Evolutionary conservation across 1,140 invertebrate species (phyloP).

Genomic region (Venturia canescens): DNA sequence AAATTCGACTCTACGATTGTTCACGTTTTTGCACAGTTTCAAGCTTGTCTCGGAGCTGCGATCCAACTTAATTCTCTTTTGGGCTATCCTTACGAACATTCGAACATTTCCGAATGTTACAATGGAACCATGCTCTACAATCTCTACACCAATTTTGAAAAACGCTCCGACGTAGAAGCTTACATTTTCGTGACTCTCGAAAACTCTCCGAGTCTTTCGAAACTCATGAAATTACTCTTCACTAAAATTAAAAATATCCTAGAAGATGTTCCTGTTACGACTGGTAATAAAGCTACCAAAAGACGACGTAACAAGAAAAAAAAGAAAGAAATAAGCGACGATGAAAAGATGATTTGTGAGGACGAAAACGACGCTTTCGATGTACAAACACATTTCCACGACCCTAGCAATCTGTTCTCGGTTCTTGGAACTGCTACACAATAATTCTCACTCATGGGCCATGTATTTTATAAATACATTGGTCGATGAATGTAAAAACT

Average conservation of each 20-base stretch:
- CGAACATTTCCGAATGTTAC: conserved; percentile 79
- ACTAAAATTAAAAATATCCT: conserved; percentile 34
- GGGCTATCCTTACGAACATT: conserved; percentile 77
- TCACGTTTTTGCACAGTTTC: conserved; percentile 84
- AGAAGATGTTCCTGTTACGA: neutral
- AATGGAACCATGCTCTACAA: conserved; percentile 88
- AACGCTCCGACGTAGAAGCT: conserved; percentile 74
- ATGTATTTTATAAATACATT: too few species aligned
- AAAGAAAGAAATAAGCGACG: too few species aligned
- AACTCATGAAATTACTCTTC: conserved; percentile 67
- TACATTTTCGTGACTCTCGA: conserved; percentile 77
- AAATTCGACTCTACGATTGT: conserved; percentile 80
- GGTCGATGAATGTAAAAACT: too few species aligned
- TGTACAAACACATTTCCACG: too few species aligned
- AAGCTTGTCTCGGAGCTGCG: conserved; percentile 80
- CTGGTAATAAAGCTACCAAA: too few species aligned
- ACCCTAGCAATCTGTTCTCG: too few species aligned
- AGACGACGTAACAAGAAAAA: too few species aligned
- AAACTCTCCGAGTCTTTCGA: conserved; percentile 76
- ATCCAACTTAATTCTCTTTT: conserved; percentile 82
- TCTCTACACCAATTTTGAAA: conserved; percentile 79
- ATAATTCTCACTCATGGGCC: too few species aligned
- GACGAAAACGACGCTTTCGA: too few species aligned
- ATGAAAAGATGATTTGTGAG: too few species aligned
- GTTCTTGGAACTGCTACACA: too few species aligned